Evolutionary conservation across 1,140 invertebrate genomes (phyloP).

Genomic region (Lepidostoma basale): DNA sequence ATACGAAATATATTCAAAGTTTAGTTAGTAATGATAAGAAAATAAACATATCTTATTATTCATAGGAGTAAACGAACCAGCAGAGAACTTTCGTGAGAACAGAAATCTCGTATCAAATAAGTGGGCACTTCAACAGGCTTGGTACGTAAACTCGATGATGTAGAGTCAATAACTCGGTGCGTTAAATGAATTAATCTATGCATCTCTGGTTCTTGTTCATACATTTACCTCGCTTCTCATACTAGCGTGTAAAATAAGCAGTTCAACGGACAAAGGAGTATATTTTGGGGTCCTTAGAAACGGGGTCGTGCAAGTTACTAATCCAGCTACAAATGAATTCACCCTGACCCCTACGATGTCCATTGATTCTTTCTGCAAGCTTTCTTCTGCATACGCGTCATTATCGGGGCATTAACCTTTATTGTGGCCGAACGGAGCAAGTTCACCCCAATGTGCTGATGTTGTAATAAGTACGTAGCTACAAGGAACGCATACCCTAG

Average conservation of each 20-base stretch:
- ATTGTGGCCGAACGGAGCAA: slow-evolving; percentile 33
- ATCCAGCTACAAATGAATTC: slow-evolving; percentile 31
- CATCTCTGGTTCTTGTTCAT: slow-evolving; percentile 25
- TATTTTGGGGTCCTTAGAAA: slow-evolving; percentile 30
- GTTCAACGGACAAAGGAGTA: slow-evolving; percentile 21
- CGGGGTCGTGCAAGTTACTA: slow-evolving; percentile 36
- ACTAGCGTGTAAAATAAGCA: slow-evolving; percentile 18
- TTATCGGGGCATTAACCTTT: slow-evolving; percentile 46
- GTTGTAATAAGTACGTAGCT: slow-evolving; percentile 38
- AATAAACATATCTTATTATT: no score
- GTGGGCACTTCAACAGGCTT: neutral
- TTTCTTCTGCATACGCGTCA: slow-evolving; percentile 32
- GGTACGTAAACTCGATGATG: neutral
- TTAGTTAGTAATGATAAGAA: no score
- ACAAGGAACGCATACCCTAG: slow-evolving; percentile 23
- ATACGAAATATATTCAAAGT: no score
- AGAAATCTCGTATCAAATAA: slow-evolving; percentile 8
- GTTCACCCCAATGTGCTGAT: slow-evolving; percentile 25
- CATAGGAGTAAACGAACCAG: neutral
- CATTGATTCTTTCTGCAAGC: slow-evolving; percentile 24
- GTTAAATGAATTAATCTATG: slow-evolving; percentile 26
- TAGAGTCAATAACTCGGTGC: slow-evolving; percentile 25
- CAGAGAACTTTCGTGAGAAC: slow-evolving; percentile 4
- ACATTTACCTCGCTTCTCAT: slow-evolving; percentile 12
- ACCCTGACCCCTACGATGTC: slow-evolving; percentile 33